Base-by-base conservation (phyloP, 2,113 vertebrate genomes). In the Boulengeromyrus knoepffleri region DNA sequence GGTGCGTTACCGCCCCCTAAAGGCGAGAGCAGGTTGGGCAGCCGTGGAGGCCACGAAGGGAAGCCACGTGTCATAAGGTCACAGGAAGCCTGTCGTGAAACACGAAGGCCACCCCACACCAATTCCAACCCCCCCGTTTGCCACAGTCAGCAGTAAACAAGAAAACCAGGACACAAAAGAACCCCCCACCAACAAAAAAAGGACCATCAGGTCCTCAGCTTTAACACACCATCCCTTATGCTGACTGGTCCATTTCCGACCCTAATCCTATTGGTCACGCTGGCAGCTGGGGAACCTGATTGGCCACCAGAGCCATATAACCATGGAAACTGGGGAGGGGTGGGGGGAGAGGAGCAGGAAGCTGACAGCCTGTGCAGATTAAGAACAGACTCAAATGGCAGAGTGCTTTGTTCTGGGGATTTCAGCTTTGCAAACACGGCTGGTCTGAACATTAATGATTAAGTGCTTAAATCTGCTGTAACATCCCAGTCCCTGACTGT, bases 191-290 rank as follows among this genome's bases (percentile, higher is more conserved):
- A 50, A 88, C 15, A 56, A 88, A 62, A 62, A 58, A 31, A 85
- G 39, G 42, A 49, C 46, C 85, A 56, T 62, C 31, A 4, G 9
- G 45, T 49, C 87, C 45, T 47, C 84, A 53, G 92, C 91, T 92
- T 92, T 90, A 91, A 89, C 88, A 91, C 85, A 70, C 66, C 92
- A 74, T 85, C 89, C 90, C 50, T 88, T 36, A 17, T 90, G 90
- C 91, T 91, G 91, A 90, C 90, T 90, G 92, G 89, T 89, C 91
- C 91, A 84, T 89, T 92, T 92, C 92, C 88, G 89, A 91, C 47
- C 89, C 52, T 93, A 92, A 93, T 93, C 93, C 92, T 47, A 92
- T 93, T 93, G 90, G 93, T 91, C 92, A 92, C 56, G 80, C 84
- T 89, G 56, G 90, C 90, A 80, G 27, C 88, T 39, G 85, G 83